phyloP scores from a whole-genome alignment of 2,113 vertebrate species.

The Nicator chloris region DNA sequence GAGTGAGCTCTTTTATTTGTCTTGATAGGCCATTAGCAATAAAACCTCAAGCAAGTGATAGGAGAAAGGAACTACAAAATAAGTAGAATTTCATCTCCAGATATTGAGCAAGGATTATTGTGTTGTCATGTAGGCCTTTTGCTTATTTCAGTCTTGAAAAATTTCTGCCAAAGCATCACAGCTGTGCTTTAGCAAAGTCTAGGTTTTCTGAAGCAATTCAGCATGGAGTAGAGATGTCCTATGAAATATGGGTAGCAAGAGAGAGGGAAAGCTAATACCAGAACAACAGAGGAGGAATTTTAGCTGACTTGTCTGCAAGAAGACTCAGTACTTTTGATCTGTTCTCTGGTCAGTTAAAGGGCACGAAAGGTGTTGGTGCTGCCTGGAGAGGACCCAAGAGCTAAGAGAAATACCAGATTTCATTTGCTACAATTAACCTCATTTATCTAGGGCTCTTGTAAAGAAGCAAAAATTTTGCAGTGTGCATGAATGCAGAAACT shows the following conservation, averaged over 20 bases:
- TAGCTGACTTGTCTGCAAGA: neutral
- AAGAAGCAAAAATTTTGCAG: neutral
- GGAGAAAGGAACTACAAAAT: neutral
- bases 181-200: neutral
- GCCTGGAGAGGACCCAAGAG: neutral
- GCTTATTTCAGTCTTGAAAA: neutral
- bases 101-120: neutral
- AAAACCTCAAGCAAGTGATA: neutral
- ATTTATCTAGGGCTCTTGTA: neutral
- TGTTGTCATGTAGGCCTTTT: neutral
- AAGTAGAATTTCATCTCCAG: neutral
- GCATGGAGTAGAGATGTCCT: neutral
- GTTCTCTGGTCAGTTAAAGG: neutral
- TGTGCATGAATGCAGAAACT: neutral
- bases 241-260: neutral
- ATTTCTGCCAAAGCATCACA: neutral
- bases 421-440: neutral
- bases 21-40: neutral
- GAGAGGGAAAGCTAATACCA: neutral
- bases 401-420: neutral
- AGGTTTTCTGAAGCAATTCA: neutral
- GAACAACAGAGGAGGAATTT: neutral
- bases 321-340: neutral
- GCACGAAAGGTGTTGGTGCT: neutral
- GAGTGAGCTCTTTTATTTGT: neutral